Conservation (phyloP, 2,113 vertebrate species). For the Aleadryas rufinucha region DNA sequence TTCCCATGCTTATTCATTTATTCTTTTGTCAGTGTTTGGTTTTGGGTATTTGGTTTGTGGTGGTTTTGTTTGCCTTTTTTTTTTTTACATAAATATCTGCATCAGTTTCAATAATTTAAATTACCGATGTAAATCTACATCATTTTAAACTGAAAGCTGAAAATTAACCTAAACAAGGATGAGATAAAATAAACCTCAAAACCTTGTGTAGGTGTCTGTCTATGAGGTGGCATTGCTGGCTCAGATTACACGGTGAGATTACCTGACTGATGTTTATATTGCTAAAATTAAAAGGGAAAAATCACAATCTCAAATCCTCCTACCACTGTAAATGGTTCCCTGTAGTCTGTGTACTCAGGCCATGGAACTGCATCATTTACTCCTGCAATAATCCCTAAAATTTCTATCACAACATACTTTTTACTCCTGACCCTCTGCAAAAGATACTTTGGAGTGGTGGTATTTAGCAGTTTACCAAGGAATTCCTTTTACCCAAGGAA, state of each 20-base stretch:
- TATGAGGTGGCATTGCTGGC: background rate
- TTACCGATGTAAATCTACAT: background rate
- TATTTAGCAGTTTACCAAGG: background rate
- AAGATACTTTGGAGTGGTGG: background rate
- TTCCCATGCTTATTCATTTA: background rate
- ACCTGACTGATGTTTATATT: background rate
- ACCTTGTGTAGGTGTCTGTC: background rate
- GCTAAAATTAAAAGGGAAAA: background rate
- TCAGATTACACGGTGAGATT: background rate
- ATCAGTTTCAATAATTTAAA: background rate
- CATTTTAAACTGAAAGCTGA: background rate
- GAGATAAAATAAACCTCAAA: background rate
- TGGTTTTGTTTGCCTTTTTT: background rate
- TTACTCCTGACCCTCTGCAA: background rate
- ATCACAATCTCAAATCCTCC: background rate
- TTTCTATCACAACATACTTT: background rate
- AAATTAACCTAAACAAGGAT: background rate
- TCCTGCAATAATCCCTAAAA: background rate
- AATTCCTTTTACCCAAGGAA: background rate
- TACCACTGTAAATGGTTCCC: fast-evolving
- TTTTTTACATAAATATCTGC: background rate
- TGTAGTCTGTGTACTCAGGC: background rate
- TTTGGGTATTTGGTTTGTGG: background rate
- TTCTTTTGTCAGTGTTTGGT: background rate
- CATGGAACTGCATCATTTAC: background rate